A percentile compares a stretch with the other conserved stretches of the same genome.
These are phyloP conservation scores for Aphelinus certus DNA, from an alignment of 1,140 invertebrate species.

Conservation along the genomic window DNA sequence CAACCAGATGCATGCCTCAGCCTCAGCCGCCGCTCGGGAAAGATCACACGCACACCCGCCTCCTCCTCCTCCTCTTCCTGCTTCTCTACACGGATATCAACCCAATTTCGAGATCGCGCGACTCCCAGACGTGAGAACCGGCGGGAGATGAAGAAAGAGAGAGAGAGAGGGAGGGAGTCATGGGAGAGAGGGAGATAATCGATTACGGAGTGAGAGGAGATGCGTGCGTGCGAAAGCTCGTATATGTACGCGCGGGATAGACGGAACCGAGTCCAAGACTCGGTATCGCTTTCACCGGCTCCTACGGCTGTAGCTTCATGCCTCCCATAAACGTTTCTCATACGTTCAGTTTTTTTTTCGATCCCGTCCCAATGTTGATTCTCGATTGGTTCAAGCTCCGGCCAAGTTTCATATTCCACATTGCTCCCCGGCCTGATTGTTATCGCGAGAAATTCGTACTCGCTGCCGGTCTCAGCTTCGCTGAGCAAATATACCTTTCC, in stretches of 20 bases:
- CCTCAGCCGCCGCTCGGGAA: slow-evolving; percentile 16
- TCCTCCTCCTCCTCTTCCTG: background rate
- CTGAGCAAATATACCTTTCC: no score
- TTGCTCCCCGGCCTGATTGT: no score
- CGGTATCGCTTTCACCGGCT: slow-evolving; percentile 3
- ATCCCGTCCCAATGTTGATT: no score
- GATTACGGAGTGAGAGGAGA: slow-evolving; percentile 15
- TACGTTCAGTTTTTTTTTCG: no score
- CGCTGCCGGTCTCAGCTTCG: no score
- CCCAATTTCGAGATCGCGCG: slow-evolving; percentile 26
- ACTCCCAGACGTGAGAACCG: background rate
- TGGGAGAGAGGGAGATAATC: slow-evolving; percentile 17
- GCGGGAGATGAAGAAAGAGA: background rate
- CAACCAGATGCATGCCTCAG: slow-evolving; percentile 38
- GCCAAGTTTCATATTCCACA: no score
- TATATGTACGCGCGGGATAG: no score
- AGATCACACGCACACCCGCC: background rate
- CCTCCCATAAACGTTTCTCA: no score
- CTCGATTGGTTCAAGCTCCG: no score
- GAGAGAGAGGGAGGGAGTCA: background rate
- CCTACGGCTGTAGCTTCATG: no score
- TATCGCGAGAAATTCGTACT: no score
- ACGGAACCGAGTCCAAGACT: no score
- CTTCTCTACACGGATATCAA: slow-evolving; percentile 15
- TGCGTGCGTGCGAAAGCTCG: background rate